Base-by-base conservation (phyloP, 2,113 vertebrate genomes). In the Oenanthe oenanthe region DNA sequence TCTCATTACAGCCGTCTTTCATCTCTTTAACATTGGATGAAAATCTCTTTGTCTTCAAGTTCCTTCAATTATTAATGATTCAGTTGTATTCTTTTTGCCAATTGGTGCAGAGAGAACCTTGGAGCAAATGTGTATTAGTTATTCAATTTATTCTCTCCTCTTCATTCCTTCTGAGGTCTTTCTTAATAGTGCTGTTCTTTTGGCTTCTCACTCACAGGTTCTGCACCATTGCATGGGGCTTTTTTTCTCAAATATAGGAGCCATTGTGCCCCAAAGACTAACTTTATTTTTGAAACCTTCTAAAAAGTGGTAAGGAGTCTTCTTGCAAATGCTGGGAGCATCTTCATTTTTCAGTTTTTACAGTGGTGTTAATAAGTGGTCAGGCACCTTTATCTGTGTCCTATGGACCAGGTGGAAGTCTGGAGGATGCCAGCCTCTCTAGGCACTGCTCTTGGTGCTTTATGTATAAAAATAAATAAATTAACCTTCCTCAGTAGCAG, bases 1-100 rank as follows among this genome's bases (percentile, higher is more conserved):
- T 81, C 91, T 95, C 68, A 70, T 66, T 95, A 45, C 38, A 75
- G 50, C 51, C 31, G 5, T 92, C 79, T 96, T 90, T 97, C 72
- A 58, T 74, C 74, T 31, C 65, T 92, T 89, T 81, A 65, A 61
- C 10, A 9, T n/a, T 93, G 82, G 67, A 91, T 88, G 78, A 91
- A 93, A 96, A 93, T 94, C 74, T 76, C 86, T 93, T 95, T 96
- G 96, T 97, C 75, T 93, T 94, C 78, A 47, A 83, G 67, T 88
- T 94, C 60, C 92, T 95, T 96, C 91, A 84, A 22, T 96, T 94
- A 82, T 93, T 85, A 78, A 66, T 93, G 85, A 94, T 94, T 88
- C 61, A 73, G 53, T 93, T 71, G 85, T 77, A 78, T 90, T 96
- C 88, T 95, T 94, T 93, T 91, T 93, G 91, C 85, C 84, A 96